A percentile compares a stretch with the other conserved stretches of the same genome.
Conservation (phyloP, 2,888 invertebrate species). For the Germaria angustata region DNA sequence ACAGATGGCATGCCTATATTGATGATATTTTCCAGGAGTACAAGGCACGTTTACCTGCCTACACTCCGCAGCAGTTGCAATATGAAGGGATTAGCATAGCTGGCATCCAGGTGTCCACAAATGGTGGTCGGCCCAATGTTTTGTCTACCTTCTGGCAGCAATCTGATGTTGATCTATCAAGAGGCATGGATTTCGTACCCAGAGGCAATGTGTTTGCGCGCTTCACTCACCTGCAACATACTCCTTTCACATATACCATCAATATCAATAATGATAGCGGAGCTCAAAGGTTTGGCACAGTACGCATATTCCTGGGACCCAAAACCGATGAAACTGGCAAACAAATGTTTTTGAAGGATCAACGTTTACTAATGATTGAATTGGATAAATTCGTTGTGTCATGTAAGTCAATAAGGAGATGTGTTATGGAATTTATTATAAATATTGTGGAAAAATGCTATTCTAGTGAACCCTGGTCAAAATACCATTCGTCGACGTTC, state of each 20-base stretch:
- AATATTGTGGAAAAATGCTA: background rate
- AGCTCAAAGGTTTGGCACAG: conserved; percentile 82
- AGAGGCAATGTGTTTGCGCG: conserved; percentile 86
- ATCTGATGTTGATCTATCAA: conserved; percentile 87
- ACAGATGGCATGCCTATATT: conserved; percentile 90
- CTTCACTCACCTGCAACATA: conserved; percentile 89
- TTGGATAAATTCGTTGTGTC: conserved; percentile 84
- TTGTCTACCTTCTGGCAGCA: conserved; percentile 89
- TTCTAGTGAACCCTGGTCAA: conserved; percentile 84
- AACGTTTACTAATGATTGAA: conserved; percentile 84
- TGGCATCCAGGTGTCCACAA: conserved; percentile 81
- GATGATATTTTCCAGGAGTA: conserved; percentile 88
- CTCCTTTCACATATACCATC: conserved; percentile 85
- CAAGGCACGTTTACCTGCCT: conserved; percentile 86
- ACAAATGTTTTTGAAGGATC: conserved; percentile 82
- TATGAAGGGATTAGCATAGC: conserved; percentile 82
- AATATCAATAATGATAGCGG: conserved; percentile 82
- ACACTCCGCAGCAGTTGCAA: conserved; percentile 79
- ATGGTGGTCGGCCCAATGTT: conserved; percentile 82
- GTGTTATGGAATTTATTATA: background rate
- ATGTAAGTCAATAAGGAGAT: conserved; percentile 80
- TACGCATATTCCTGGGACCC: conserved; percentile 85
- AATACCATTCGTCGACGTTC: conserved; percentile 86
- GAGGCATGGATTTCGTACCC: conserved; percentile 91
- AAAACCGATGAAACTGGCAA: conserved; percentile 84